Evolutionary conservation across 2,113 vertebrate genomes (phyloP).

Genomic region (Ariopsis seemanni): DNA sequence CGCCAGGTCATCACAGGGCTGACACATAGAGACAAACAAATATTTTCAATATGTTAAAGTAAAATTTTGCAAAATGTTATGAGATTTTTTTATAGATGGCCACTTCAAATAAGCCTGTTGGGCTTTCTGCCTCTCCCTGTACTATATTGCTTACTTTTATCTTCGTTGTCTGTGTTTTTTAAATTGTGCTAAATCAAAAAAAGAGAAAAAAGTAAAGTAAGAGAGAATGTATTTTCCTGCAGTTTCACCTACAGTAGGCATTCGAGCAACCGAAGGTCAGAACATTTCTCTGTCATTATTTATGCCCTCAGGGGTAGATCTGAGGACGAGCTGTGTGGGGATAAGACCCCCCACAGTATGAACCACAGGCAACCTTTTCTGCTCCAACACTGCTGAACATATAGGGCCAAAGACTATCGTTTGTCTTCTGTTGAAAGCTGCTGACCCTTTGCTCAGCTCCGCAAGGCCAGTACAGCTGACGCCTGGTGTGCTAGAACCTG

Average conservation of each 20-base stretch:
- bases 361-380: conserved; percentile 25
- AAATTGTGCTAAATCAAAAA: too few species aligned
- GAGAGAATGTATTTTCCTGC: background rate
- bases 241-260: conserved; percentile 31
- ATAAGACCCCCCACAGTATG: conserved; percentile 19
- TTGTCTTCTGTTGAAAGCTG: conserved; percentile 45
- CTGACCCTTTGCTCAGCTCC: conserved; percentile 11
- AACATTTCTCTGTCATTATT: conserved; percentile 59
- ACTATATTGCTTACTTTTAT: too few species aligned
- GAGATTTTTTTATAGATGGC: too few species aligned
- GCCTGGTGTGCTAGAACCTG: conserved; percentile 5
- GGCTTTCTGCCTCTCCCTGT: too few species aligned
- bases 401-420: conserved; percentile 36
- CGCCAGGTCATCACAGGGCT: too few species aligned
- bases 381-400: conserved; percentile 21
- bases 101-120: too few species aligned
- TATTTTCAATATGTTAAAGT: too few species aligned
- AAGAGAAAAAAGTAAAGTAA: too few species aligned
- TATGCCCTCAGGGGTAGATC: conserved; percentile 31
- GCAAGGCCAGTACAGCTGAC: conserved; percentile 15
- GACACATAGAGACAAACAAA: too few species aligned
- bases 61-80: too few species aligned
- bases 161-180: too few species aligned
- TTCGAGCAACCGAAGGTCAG: conserved; percentile 44
- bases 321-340: background rate